Evolutionary conservation across 2,113 vertebrate genomes (phyloP), one percentile per base, ranked within the genome.

Genomic region (Syngnathus typhle): DNA sequence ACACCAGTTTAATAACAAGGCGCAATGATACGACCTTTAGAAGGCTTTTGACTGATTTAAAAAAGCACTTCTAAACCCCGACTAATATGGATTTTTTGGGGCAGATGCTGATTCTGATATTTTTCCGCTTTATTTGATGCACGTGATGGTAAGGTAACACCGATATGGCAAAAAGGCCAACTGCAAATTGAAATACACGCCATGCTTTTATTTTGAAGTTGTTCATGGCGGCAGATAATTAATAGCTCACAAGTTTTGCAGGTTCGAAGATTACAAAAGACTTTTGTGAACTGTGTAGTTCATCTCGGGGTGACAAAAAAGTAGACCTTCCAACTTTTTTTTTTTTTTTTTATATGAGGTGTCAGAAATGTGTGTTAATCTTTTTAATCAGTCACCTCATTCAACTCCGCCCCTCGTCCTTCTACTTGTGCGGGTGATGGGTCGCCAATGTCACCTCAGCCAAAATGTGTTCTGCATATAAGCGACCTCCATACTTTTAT

Each of bases 331-430:
- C 71, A 38, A 68, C 58, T 69, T 70, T 78, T 82, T 77, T 79
- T 78, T 77, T 79, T 78, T 75, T 61, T 68, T 69, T 75, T 84
- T 55, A 49, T 71, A 66, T 58, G 19, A 4, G n/a, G 61, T 74
- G 85, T 87, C 83, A 83, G 85, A 80, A 84, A 51, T 36, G 51
- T 47, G 59, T 88, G 82, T 68, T 82, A 83, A 83, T 83, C 79
- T 74, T 70, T 84, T 80, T 81, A 80, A 86, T 81, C 76, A 86
- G 77, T 81, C 55, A 49, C 77, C 75, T 79, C 71, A 64, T 72
- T 67, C 64, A 78, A 61, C 65, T 69, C 77, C 69, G 65, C 74
- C 81, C 71, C n/a, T 9, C 38, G 12, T 21, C 5, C 59, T 21
- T n/a, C 9, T 60, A 38, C 59, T 70, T 75, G 67, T 72, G 76